A percentile compares a stretch with the other conserved stretches of the same genome.
These are phyloP conservation scores for Pao palembangensis DNA, from an alignment of 2,113 vertebrate genomes.

Conservation along the genomic window DNA sequence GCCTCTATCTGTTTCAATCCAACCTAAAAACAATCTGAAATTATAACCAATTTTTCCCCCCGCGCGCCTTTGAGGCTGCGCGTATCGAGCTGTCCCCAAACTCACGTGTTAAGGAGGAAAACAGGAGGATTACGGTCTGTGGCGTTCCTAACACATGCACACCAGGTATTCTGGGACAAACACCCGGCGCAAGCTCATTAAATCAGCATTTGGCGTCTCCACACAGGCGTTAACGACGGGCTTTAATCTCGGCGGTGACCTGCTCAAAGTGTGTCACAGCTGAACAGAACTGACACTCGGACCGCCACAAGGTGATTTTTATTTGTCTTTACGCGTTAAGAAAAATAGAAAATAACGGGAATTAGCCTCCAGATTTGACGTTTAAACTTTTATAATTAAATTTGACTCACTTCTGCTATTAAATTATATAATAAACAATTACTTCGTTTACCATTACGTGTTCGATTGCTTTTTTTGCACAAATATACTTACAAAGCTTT, in stretches of 20 bases:
- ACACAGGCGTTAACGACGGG: constrained; percentile 64
- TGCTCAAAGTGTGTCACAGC: constrained; percentile 48
- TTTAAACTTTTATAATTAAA: too few relatives aligned
- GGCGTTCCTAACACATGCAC: constrained; percentile 56
- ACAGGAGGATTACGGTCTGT: constrained; percentile 51
- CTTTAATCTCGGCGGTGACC: constrained; percentile 64
- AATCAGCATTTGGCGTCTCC: constrained; percentile 62
- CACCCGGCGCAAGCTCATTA: constrained; percentile 68
- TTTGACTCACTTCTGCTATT: too few relatives aligned
- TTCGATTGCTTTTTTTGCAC: too few relatives aligned
- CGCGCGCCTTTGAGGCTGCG: background rate
- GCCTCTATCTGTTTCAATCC: constrained; percentile 45
- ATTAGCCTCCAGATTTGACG: background rate
- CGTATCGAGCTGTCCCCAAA: constrained; percentile 20
- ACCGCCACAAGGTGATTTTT: background rate
- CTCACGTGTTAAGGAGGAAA: constrained; percentile 35
- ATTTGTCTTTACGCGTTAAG: background rate
- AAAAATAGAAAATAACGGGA: background rate
- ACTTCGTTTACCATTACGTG: too few relatives aligned
- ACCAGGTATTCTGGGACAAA: constrained; percentile 67
- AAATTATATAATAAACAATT: too few relatives aligned
- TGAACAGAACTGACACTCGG: constrained; percentile 26
- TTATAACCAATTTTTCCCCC: background rate
- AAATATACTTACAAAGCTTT: background rate
- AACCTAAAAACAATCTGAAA: constrained; percentile 28